Base-by-base conservation (phyloP, 35 echinoderm and acorn worm genomes). In the Patiria miniata region DNA sequence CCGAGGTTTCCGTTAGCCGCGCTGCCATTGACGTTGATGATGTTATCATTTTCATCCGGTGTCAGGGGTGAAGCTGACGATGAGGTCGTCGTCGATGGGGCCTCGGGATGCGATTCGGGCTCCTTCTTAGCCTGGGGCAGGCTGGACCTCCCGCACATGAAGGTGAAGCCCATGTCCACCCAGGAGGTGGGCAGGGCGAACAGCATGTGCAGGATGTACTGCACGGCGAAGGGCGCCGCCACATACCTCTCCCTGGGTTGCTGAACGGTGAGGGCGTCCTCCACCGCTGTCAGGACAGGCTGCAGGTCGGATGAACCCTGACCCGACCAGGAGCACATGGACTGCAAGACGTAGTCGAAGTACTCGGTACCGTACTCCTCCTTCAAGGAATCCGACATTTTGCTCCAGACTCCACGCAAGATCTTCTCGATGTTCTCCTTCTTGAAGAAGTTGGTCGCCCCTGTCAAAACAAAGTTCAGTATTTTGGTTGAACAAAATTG, bases 301-400 rank as follows among this genome's bases (percentile, higher is more conserved):
- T 77, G 78, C 37, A 79, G 39, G 77, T 88, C 86, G 26, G 53
- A 57, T 0, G 78, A 56, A 14, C 86, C 86, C 18, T 39, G 30
- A 17, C 55, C 86, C 4, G 68, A n/a, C 52, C 39, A 88, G 39
- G 53, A 47, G 33, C 61, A 80, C 47, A 88, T 47, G 9, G 28
- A 56, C 0, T 28, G 19, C 39, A 88, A 42, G 10, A 58, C 37
- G 77, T 28, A 36, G 38, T 88, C 86, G 40, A 88, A 88, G 36
- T 59, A 78, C 78, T 65, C 86, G 17, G 33, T 79, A 14, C 86
- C 86, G 57, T 88, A 88, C 5, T 78, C 86, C 55, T 88, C 68
- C 30, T 60, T 78, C 36, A 88, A 44, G 16, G 47, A 39, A 7
- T 80, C 50, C 0, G 51, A 80, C 86, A 88, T 88, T 16, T 22